These are phyloP conservation scores for Cheilosia soror DNA, from an alignment of 2,888 invertebrate species.

Conservation along the genomic window DNA sequence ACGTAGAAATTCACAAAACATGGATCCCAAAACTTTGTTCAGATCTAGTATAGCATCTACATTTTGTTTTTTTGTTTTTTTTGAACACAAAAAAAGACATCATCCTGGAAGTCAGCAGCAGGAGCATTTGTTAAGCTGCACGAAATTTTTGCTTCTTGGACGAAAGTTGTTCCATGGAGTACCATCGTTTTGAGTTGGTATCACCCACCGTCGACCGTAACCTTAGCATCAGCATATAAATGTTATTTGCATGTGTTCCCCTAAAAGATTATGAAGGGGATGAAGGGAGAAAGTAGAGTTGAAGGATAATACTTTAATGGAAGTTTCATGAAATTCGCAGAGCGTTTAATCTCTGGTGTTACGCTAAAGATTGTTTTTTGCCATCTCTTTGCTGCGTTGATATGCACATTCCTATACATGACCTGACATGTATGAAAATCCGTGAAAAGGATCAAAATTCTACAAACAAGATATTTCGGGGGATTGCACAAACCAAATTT, in stretches of 20 bases:
- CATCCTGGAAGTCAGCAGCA: constrained; percentile 58
- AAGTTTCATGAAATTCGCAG: constrained; percentile 65
- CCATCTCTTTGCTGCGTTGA: constrained; percentile 29
- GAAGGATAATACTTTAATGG: constrained; percentile 72
- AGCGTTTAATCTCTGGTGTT: constrained; percentile 71
- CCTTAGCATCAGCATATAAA: constrained; percentile 65
- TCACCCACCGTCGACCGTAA: constrained; percentile 61
- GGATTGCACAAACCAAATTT: constrained; percentile 36
- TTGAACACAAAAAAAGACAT: constrained; percentile 31
- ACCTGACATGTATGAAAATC: constrained; percentile 15
- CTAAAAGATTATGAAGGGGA: background rate
- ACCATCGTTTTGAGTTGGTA: constrained; percentile 41
- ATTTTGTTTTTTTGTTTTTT: constrained; percentile 32
- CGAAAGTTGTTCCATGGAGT: constrained; percentile 54
- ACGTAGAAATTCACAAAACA: constrained; percentile 60
- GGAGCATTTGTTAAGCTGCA: constrained; percentile 69
- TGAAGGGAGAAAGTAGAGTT: background rate
- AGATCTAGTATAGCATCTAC: constrained; percentile 22
- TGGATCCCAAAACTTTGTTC: constrained; percentile 64
- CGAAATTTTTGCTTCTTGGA: constrained; percentile 61
- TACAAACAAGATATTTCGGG: constrained; percentile 41
- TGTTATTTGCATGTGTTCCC: constrained; percentile 68
- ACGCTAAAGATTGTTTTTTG: constrained; percentile 55
- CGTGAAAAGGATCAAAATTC: constrained; percentile 41
- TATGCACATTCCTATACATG: constrained; percentile 15